Evolutionary conservation across 2,113 vertebrate genomes (phyloP), one percentile per base, ranked within the genome.

Genomic region (Cathartes aura): DNA sequence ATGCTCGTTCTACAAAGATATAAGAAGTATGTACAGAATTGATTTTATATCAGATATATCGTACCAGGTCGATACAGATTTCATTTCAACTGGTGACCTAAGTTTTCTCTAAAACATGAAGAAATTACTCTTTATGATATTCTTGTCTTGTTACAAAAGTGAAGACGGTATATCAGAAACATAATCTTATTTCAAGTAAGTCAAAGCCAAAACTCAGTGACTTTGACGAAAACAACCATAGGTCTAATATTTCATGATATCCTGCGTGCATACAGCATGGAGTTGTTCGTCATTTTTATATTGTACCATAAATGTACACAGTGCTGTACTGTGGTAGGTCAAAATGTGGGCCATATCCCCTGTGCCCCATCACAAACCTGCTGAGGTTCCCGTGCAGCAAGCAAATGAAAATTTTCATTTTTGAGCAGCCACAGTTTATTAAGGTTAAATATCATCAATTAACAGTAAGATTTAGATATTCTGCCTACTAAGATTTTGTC

Each of bases 291-390:
- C 6, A 62, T 82, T 96, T 87, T 94, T 82, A 87, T 76, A 23
- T 29, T 40, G 66, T 38, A 78, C 40, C 73, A 85, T 89, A 89
- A 84, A 58, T 11, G n/a, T 34, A 89, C 27, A n/a, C 32, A 55
- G 58, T 15, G 45, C 53, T 68, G 66, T 47, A 62, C 36, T 47
- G 70, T 4, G 55, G 13, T 27, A 92, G 93, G 84, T 90, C 90
- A 95, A 82, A 88, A 96, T 85, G 52, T 81, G 79, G 93, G 82
- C 90, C 59, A 23, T 6, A 68, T 93, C 94, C 94, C 87, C 60
- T 36, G 86, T 80, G 92, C 30, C 90, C 75, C 68, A 92, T 85
- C 79, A 73, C 50, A 96, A 93, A 95, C 78, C 91, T 96, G 82
- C 73, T 7, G 27, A 86, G 84, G 50, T 91, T 89, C 82, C 64